These are phyloP conservation scores for Periplaneta americana DNA, from an alignment of 1,140 invertebrate genomes.

Conservation along the genomic window DNA sequence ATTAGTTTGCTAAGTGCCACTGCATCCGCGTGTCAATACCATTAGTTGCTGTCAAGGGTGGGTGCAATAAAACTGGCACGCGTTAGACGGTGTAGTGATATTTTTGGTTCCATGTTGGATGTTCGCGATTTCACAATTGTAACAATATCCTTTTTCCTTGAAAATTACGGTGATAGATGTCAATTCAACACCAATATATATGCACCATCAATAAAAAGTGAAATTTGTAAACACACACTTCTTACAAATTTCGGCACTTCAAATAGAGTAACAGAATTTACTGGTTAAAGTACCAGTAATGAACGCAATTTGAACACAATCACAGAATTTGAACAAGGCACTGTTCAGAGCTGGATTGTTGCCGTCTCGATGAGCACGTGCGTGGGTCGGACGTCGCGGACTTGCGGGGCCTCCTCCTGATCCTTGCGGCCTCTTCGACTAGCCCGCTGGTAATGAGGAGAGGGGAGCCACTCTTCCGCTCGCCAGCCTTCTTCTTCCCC, in stretches of 20 bases:
- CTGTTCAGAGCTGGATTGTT: neutral
- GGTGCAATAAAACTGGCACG: neutral
- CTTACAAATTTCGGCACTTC: too few relatives aligned
- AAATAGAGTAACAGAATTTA: too few relatives aligned
- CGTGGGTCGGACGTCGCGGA: neutral
- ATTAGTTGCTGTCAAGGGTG: neutral
- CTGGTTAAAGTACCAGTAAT: too few relatives aligned
- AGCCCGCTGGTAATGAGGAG: neutral
- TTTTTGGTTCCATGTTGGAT: neutral
- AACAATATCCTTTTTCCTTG: too few relatives aligned
- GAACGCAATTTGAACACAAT: too few relatives aligned
- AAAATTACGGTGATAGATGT: too few relatives aligned
- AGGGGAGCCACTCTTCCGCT: neutral
- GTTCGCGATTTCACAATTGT: neutral
- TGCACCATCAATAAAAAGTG: too few relatives aligned
- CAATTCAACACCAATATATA: too few relatives aligned
- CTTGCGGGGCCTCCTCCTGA: neutral
- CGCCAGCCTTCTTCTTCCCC: neutral
- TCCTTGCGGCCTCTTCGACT: neutral
- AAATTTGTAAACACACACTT: too few relatives aligned
- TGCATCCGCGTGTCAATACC: neutral
- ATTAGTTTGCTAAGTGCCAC: neutral
- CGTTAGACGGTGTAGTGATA: neutral
- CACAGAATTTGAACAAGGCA: neutral
- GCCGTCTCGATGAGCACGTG: neutral